Base-by-base conservation (phyloP, 2,113 vertebrate species). In the Campylomormyrus tamandua region DNA sequence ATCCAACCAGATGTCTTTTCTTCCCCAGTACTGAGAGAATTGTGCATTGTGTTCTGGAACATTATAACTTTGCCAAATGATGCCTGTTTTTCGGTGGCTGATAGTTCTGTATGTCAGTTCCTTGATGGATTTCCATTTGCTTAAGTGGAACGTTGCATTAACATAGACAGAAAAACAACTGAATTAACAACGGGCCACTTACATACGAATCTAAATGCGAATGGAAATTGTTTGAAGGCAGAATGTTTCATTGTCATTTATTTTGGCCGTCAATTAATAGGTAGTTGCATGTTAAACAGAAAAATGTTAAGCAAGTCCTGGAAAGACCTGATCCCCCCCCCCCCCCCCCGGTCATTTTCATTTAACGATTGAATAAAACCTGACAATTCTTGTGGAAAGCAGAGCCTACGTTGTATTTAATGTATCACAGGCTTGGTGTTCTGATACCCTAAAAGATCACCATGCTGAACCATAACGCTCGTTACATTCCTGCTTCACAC, bases 161-260 rank as follows among this genome's bases (percentile, higher is more conserved):
- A 46, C 83, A 84, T 48, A 84, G 35, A 84, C 45, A 84, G 45
- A 84, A 84, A 84, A 84, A 84, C 83, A 84, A 84, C 39, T 8
- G 24, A 84, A 84, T 84, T 84, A 84, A 84, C 39, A 48, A 48
- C 45, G 19, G n/a, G 42, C 21, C 83, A 48, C 83, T 84, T 84
- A 84, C 19, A 17, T 48, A 48, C 42, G 8, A 45, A 45, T 84
- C 42, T 21, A 84, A 48, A 84, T 84, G 83, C 35, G 39, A 84
- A 84, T 84, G 83, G 7, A 84, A 45, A 84, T 48, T 45, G 39
- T 84, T 48, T 24, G 39, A 84, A 84, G 45, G 83, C 83, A 48
- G 15, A 48, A 84, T 84, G 19, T 48, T 84, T n/a, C 42, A 84
- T 48, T 48, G 45, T 84, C 83, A 84, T 48, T 48, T 84, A 84